A percentile compares a stretch with the other conserved stretches of the same genome.
These are phyloP conservation scores for Fulmarus glacialis DNA, from an alignment of 2,113 vertebrate genomes.

Conservation along the genomic window DNA sequence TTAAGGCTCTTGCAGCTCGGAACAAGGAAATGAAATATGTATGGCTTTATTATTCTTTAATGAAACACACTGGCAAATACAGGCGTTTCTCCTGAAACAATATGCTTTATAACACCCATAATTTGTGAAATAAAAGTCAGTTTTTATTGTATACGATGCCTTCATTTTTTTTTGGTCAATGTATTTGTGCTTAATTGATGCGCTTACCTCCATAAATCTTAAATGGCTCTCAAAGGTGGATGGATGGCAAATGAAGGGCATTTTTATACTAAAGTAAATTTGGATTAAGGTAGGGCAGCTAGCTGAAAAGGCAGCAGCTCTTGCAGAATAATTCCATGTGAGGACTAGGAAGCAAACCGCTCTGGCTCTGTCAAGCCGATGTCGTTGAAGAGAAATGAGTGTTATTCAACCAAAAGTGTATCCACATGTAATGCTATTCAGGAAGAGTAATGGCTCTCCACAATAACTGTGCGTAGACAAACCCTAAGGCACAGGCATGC, in stretches of 20 bases:
- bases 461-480: background rate
- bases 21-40: constrained; percentile 57
- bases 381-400: background rate
- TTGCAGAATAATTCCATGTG: background rate
- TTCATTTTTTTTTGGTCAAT: background rate
- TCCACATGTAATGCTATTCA: background rate
- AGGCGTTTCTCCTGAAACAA: constrained; percentile 6
- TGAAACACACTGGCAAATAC: constrained; percentile 33
- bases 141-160: background rate
- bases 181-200: constrained; percentile 1
- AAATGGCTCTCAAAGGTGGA: background rate
- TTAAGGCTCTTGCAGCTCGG: background rate
- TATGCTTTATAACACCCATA: constrained; percentile 18
- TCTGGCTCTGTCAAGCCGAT: background rate
- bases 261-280: background rate
- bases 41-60: constrained; percentile 64
- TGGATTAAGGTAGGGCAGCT: background rate
- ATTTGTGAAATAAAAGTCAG: constrained; percentile 30
- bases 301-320: background rate
- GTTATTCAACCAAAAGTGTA: background rate
- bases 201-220: background rate
- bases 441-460: background rate
- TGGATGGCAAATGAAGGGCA: background rate
- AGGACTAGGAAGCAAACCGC: background rate
- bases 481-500: background rate